Percentiles rank a stretch among this genome's conserved stretches.
Conservation (phyloP, 2,888 invertebrate genomes). For the Clunio marinus region DNA sequence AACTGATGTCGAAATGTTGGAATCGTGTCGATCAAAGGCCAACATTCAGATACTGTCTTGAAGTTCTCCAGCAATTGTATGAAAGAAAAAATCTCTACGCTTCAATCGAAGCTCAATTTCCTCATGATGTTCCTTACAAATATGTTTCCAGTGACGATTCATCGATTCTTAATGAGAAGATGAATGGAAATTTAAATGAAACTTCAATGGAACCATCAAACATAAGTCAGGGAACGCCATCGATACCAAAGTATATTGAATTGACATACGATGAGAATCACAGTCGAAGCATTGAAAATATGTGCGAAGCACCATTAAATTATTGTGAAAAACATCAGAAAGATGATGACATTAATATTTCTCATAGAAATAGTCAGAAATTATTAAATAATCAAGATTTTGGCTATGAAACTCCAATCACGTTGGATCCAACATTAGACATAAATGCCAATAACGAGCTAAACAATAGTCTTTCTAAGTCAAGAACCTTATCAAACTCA, state of each 20-base stretch:
- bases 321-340: constrained; percentile 21
- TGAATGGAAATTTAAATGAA: constrained; percentile 39
- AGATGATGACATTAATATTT: constrained; percentile 11
- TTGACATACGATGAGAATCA: constrained; percentile 58
- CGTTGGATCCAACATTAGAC: constrained; percentile 18
- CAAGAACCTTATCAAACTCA: constrained; percentile 42
- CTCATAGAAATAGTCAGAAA: constrained; percentile 7
- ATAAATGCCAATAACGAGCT: constrained; percentile 38
- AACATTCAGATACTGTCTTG: constrained; percentile 77
- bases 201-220: constrained; percentile 20
- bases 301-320: constrained; percentile 34
- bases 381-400: constrained; percentile 36
- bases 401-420: constrained; percentile 42
- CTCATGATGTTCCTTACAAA: constrained; percentile 39
- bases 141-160: constrained; percentile 32
- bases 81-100: constrained; percentile 40
- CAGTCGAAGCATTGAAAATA: constrained; percentile 40
- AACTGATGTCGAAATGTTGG: constrained; percentile 86
- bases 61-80: constrained; percentile 54
- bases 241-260: constrained; percentile 61
- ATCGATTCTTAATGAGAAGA: constrained; percentile 14
- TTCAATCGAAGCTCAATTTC: constrained; percentile 40
- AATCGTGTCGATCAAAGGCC: constrained; percentile 78
- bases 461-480: constrained; percentile 36
- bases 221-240: constrained; percentile 40